Percentiles rank a stretch among this genome's conserved stretches.
phyloP scores from a whole-genome alignment of 2,113 vertebrate genomes.

The Paradoxurus hermaphroditus region DNA sequence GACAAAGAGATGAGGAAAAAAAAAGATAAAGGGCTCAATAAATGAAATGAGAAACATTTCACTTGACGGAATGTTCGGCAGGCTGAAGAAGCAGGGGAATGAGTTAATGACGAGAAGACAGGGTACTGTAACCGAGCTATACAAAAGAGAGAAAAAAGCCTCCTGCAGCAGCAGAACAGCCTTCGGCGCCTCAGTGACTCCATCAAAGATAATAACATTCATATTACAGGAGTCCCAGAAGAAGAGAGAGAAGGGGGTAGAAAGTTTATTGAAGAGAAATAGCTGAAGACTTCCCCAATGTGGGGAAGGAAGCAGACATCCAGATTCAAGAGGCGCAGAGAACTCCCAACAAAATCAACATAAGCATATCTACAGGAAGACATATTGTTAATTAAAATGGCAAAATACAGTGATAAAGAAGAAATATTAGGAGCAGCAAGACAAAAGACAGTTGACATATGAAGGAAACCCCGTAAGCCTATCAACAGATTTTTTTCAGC shows the following conservation, averaged over 20 bases:
- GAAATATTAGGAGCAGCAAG: background rate
- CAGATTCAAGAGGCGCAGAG: background rate
- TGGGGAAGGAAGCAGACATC: background rate
- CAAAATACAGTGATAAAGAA: background rate
- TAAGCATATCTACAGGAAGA: background rate
- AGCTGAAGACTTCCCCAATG: background rate
- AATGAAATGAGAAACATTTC: background rate
- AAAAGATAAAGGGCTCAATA: background rate
- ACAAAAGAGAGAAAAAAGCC: background rate
- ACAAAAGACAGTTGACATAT: background rate
- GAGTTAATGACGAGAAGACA: background rate
- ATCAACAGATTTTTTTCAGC: background rate
- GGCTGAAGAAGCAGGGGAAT: background rate
- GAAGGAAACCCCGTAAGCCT: background rate
- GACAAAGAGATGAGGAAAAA: background rate
- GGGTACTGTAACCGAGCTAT: background rate
- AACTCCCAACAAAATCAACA: background rate
- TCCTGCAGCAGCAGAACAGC: background rate
- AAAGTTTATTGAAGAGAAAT: background rate
- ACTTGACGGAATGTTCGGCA: background rate
- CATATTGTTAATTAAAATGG: background rate
- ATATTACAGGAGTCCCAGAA: background rate
- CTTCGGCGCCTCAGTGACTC: background rate
- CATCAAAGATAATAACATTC: background rate
- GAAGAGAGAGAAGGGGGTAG: background rate